Base-by-base conservation (phyloP, 2,888 invertebrate genomes). In the Anarsia innoxiella region DNA sequence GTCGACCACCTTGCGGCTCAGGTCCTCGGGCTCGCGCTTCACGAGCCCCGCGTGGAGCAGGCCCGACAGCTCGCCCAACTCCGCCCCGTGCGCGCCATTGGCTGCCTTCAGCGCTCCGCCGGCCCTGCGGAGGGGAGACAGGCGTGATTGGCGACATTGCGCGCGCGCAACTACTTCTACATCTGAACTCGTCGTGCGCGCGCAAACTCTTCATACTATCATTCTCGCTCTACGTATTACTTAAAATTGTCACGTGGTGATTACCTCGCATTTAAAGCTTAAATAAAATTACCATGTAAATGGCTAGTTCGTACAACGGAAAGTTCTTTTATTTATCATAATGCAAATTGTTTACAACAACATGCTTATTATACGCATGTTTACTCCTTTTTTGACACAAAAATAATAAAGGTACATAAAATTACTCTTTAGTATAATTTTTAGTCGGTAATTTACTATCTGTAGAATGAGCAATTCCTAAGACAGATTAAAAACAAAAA, bases 21-120 rank as follows among this genome's bases (percentile, higher is more conserved):
- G 87, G 75, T 93, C 93, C 85, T 93, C 93, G 61, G 93, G 93
- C 79, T 93, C 93, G 71, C 92, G 88, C 84, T 93, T 93, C 73
- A 92, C 91, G 69, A 89, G 88, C 66, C 88, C 89, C 70, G 89
- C 86, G 77, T 88, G 88, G 52, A 89, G 86, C 77, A 89, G 87
- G 54, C 85, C 84, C 70, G 83, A 85, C 68, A 83, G 86, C 66
- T 86, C 86, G 75, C 73, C 88, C 87, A 87, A 88, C 88, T 88
- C 89, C 89, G 84, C 88, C 88, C 74, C 88, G 87, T 80, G 83
- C 76, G 88, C 86, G 73, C 90, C 90, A 88, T 89, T 89, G 88
- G 89, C 83, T 68, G 88, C 86, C 77, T 89, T 89, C 75, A 89
- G 85, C 46, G 79, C 57, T 43, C 67, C 76, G 79, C 85, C 82